A percentile compares a stretch with the other conserved stretches of the same genome.
These are phyloP conservation scores for Megaceryle torquata DNA, from an alignment of 2,113 vertebrate genomes.

Conservation along the genomic window DNA sequence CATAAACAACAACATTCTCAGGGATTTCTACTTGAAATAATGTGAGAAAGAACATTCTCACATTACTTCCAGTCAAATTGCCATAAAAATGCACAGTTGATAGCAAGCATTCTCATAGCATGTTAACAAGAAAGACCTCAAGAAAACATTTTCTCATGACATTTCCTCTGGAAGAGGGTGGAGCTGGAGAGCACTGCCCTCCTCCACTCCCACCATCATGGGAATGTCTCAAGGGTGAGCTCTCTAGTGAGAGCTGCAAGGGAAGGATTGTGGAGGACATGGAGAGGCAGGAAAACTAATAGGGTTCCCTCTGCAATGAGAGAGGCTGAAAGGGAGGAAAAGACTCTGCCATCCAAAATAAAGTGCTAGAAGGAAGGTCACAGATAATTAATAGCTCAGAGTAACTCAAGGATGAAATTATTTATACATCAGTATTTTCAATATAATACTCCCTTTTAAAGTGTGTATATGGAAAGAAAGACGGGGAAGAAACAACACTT, in stretches of 20 bases:
- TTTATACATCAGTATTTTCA: background rate
- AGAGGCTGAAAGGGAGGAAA: background rate
- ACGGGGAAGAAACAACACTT: background rate
- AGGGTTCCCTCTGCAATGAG: background rate
- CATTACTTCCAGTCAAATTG: slow-evolving; percentile 67
- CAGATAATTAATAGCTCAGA: background rate
- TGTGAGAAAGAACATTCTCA: slow-evolving; percentile 70
- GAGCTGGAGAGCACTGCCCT: slow-evolving; percentile 30
- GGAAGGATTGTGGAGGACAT: background rate
- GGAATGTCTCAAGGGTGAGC: slow-evolving; percentile 61
- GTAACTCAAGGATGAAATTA: background rate
- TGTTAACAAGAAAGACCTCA: slow-evolving; percentile 56
- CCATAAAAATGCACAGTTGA: slow-evolving; percentile 62
- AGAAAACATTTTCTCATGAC: slow-evolving; percentile 73
- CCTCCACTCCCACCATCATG: slow-evolving; percentile 28
- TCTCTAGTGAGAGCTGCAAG: slow-evolving; percentile 26
- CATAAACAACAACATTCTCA: slow-evolving; percentile 57
- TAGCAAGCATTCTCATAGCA: slow-evolving; percentile 62
- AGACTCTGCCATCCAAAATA: background rate
- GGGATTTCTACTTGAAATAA: slow-evolving; percentile 66
- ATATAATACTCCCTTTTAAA: background rate
- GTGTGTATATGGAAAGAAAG: background rate
- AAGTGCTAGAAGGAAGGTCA: background rate
- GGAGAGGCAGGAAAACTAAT: background rate
- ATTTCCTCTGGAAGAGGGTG: slow-evolving; percentile 69